These are phyloP conservation scores for Rhagophthalmus giganteus DNA, from an alignment of 2,888 invertebrate species.

Conservation along the genomic window DNA sequence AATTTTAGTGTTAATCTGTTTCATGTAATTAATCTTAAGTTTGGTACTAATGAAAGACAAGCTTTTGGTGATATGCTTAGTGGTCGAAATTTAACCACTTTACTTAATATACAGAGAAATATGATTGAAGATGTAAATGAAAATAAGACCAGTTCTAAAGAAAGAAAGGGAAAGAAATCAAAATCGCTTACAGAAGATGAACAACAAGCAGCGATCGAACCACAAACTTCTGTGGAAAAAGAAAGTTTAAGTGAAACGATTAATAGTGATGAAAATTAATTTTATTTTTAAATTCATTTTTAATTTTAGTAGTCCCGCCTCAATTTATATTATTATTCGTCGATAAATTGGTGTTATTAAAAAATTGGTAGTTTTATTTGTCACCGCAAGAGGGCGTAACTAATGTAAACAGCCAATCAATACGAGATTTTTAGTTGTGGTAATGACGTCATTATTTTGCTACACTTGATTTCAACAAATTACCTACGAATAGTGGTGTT, in stretches of 20 bases:
- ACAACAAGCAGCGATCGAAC: not conserved
- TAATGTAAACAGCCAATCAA: constrained; percentile 36
- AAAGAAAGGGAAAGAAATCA: not conserved
- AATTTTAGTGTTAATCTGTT: constrained; percentile 23
- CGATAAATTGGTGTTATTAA: not conserved
- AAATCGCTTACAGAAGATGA: not conserved
- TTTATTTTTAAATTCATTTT: not conserved
- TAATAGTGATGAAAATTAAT: not conserved
- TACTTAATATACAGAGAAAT: constrained; percentile 22
- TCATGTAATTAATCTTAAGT: constrained; percentile 20
- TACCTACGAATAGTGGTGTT: constrained; percentile 17
- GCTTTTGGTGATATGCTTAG: constrained; percentile 15
- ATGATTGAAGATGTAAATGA: constrained; percentile 28
- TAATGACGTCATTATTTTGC: constrained; percentile 39
- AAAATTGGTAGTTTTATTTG: too few relatives aligned
- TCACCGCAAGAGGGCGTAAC: constrained; percentile 7
- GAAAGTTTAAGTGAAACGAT: not conserved
- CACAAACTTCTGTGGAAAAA: not conserved
- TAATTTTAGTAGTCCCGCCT: not conserved
- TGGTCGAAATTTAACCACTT: constrained; percentile 15
- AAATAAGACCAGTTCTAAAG: not conserved
- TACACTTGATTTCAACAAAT: constrained; percentile 21
- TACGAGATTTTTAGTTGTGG: constrained; percentile 36
- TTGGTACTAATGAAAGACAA: constrained; percentile 20
- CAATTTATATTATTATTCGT: not conserved